A percentile compares a stretch with the other conserved stretches of the same genome.
phyloP scores from a whole-genome alignment of 2,888 invertebrate species.

The Xestia xanthographa region DNA sequence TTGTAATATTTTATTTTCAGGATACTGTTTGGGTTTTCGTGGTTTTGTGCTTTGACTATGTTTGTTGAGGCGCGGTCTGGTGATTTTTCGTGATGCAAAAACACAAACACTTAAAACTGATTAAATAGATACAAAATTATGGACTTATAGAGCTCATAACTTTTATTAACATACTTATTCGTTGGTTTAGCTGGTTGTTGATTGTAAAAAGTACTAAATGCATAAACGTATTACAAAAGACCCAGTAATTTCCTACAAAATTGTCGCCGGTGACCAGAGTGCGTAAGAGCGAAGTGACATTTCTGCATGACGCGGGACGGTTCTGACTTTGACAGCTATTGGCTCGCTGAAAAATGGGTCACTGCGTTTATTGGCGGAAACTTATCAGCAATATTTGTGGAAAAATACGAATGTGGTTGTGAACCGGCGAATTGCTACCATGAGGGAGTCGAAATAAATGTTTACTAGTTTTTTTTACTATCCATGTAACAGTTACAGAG shows the following conservation, averaged over 20 bases:
- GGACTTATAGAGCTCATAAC: not conserved
- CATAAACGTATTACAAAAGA: no score
- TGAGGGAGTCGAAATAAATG: not conserved
- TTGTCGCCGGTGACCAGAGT: conserved; percentile 6
- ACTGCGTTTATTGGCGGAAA: conserved; percentile 41
- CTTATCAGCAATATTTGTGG: conserved; percentile 38
- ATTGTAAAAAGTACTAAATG: no score
- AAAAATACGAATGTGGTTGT: conserved; percentile 25
- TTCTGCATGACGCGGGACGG: conserved; percentile 29
- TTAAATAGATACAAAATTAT: not conserved
- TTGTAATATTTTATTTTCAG: not conserved
- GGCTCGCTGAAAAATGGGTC: conserved; percentile 60
- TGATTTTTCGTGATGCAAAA: no score
- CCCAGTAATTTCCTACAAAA: not conserved
- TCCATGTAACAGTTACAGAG: not conserved
- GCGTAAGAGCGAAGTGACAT: conserved; percentile 27
- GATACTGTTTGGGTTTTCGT: no score
- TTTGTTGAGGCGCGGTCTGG: no score
- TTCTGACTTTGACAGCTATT: conserved; percentile 61
- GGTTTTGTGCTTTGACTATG: no score
- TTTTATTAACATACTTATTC: no score
- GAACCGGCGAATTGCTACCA: not conserved
- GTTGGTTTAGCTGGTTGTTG: not conserved
- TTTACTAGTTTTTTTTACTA: not conserved
- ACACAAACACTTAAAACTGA: no score